A percentile compares a stretch with the other conserved stretches of the same genome.
Conservation (phyloP, 2,888 invertebrate species). For the Cheilosia vulpina region DNA sequence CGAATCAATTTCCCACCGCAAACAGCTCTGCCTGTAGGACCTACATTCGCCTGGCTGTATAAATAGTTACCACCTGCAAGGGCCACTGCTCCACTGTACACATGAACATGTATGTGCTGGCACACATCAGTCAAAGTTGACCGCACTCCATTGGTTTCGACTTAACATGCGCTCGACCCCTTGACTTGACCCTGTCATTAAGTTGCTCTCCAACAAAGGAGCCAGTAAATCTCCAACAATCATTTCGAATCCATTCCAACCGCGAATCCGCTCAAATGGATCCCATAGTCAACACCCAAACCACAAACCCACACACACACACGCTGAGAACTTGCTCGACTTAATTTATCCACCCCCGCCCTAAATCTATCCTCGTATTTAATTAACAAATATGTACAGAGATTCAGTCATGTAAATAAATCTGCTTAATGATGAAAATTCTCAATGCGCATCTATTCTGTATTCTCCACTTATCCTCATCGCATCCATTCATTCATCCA, state of each 20-base stretch:
- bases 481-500: constrained; percentile 38
- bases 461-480: constrained; percentile 9
- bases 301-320: constrained; percentile 14
- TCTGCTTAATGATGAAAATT: constrained; percentile 75
- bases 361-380: constrained; percentile 62
- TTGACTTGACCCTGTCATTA: constrained; percentile 63
- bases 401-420: constrained; percentile 74
- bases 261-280: constrained; percentile 69
- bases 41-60: background rate
- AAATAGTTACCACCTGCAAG: constrained; percentile 14
- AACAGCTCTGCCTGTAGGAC: background rate
- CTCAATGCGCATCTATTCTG: constrained; percentile 46
- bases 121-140: constrained; percentile 61
- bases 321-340: background rate
- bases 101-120: background rate
- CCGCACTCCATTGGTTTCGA: constrained; percentile 35
- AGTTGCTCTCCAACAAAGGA: constrained; percentile 44
- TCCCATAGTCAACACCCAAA: constrained; percentile 59
- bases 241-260: constrained; percentile 65
- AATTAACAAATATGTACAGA: constrained; percentile 74
- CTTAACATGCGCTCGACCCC: constrained; percentile 35
- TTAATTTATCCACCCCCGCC: constrained; percentile 13
- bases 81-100: constrained; percentile 39
- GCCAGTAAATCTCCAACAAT: constrained; percentile 56
- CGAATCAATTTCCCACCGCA: constrained; percentile 2